A percentile compares a stretch with the other conserved stretches of the same genome.
Conservation (phyloP, 1,140 invertebrate species). For the Dinothrombium tinctorium region DNA sequence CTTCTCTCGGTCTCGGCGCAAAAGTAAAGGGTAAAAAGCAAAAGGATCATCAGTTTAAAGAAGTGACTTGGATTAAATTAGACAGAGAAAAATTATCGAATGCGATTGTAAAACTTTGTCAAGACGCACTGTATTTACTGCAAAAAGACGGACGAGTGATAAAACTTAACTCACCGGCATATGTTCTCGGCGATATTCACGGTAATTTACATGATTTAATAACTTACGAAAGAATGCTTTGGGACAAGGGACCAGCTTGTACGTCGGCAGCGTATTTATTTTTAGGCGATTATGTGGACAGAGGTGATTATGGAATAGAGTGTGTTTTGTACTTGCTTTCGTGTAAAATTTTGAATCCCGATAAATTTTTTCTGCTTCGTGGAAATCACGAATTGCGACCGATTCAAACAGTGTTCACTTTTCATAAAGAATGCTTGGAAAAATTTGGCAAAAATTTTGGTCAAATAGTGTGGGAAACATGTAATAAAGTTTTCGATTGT, state of each 20-base stretch:
- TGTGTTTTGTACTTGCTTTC: slow-evolving; percentile 34
- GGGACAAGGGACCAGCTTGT: slow-evolving; percentile 30
- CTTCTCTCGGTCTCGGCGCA: neutral
- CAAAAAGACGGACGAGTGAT: slow-evolving; percentile 7
- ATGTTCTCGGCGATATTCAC: slow-evolving; percentile 32
- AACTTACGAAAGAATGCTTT: slow-evolving; percentile 33
- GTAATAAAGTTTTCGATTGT: slow-evolving; percentile 40
- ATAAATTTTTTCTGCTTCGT: slow-evolving; percentile 31
- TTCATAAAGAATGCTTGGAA: slow-evolving; percentile 31
- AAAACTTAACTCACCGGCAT: slow-evolving; percentile 26
- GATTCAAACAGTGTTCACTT: slow-evolving; percentile 42
- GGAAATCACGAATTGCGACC: slow-evolving; percentile 37
- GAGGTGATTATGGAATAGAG: slow-evolving; percentile 21
- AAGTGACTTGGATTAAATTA: neutral
- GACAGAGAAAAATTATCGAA: neutral
- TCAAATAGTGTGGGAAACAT: slow-evolving; percentile 33
- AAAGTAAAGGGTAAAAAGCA: neutral
- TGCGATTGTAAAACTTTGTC: slow-evolving; percentile 11
- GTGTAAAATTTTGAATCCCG: slow-evolving; percentile 32
- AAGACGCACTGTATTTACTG: slow-evolving; percentile 2
- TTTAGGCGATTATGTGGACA: slow-evolving; percentile 39
- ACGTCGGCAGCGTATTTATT: slow-evolving; percentile 33
- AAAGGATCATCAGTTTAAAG: neutral
- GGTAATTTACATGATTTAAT: slow-evolving; percentile 33
- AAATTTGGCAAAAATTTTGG: slow-evolving; percentile 39